A percentile compares a stretch with the other conserved stretches of the same genome.
Evolutionary conservation across 1,140 invertebrate species (phyloP).

Genomic region (Venturia canescens): DNA sequence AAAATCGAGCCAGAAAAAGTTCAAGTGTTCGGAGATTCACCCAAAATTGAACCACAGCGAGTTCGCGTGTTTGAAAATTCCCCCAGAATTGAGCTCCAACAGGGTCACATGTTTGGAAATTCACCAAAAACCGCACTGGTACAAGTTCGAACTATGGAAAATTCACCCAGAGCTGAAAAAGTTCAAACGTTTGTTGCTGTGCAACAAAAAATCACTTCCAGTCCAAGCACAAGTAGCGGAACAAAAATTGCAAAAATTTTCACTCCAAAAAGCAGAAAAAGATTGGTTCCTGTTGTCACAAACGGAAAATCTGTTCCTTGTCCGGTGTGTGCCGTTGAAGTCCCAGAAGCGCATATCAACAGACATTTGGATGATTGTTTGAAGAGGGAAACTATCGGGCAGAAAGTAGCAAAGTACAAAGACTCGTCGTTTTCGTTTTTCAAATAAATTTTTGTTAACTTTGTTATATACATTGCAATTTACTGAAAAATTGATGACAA

Average conservation of each 20-base stretch:
- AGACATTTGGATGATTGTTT: constrained; percentile 79
- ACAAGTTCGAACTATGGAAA: constrained; percentile 9
- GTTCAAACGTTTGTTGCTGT: no score
- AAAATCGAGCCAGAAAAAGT: neutral
- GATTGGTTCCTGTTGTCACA: constrained; percentile 15
- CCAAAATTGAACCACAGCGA: neutral
- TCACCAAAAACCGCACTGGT: neutral
- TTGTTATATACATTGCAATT: neutral
- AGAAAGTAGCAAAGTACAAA: constrained; percentile 52
- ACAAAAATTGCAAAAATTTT: constrained; percentile 63
- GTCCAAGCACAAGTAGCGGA: constrained; percentile 66
- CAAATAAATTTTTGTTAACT: neutral
- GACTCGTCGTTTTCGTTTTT: neutral
- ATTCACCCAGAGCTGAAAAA: neutral
- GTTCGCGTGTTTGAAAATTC: constrained; percentile 5
- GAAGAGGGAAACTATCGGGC: constrained; percentile 61
- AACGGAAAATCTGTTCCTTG: constrained; percentile 71
- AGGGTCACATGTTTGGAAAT: neutral
- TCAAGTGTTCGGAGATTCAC: constrained; percentile 1
- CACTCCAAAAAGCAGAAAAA: constrained; percentile 64
- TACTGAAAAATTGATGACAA: no score
- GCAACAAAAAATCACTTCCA: constrained; percentile 49
- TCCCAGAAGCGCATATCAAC: constrained; percentile 75
- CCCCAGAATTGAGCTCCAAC: neutral
- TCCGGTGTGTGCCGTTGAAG: constrained; percentile 77